A percentile compares a stretch with the other conserved stretches of the same genome.
These are phyloP conservation scores for Apocheima hispidaria DNA, from an alignment of 2,888 invertebrate species.

Conservation along the genomic window DNA sequence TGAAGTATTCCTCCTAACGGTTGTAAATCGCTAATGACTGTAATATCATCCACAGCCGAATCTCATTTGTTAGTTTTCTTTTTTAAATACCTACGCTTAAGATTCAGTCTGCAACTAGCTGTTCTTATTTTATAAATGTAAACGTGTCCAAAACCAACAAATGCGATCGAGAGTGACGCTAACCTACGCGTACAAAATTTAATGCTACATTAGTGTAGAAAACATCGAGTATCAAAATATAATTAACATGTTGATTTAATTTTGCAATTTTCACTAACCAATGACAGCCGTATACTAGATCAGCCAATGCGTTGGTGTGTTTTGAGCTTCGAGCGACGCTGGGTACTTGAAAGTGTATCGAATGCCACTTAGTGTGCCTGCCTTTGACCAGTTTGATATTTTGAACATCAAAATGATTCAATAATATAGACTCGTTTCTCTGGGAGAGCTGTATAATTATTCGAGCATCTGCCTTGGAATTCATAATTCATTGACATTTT, in stretches of 20 bases:
- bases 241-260: conserved; percentile 82
- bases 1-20: conserved; percentile 40
- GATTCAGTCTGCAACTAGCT: conserved; percentile 42
- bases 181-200: conserved; percentile 75
- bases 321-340: conserved; percentile 75
- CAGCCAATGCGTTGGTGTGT: conserved; percentile 80
- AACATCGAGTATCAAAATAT: conserved; percentile 86
- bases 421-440: not conserved
- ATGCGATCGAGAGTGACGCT: conserved; percentile 69
- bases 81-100: conserved; percentile 25
- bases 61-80: conserved; percentile 63
- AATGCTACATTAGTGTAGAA: conserved; percentile 82
- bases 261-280: conserved; percentile 83
- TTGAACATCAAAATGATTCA: not conserved
- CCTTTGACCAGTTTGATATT: conserved; percentile 1
- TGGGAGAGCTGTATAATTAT: not conserved
- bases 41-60: conserved; percentile 63
- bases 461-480: not conserved
- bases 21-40: conserved; percentile 45
- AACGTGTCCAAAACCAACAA: conserved; percentile 62
- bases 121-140: conserved; percentile 42
- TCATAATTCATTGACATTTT: conserved; percentile 32
- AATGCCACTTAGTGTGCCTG: conserved; percentile 54
- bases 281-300: conserved; percentile 85
- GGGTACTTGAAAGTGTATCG: conserved; percentile 63